A percentile compares a stretch with the other conserved stretches of the same genome.
These are phyloP conservation scores for Rhinolophus sinicus DNA, from an alignment of 2,113 vertebrate genomes.

Conservation along the genomic window DNA sequence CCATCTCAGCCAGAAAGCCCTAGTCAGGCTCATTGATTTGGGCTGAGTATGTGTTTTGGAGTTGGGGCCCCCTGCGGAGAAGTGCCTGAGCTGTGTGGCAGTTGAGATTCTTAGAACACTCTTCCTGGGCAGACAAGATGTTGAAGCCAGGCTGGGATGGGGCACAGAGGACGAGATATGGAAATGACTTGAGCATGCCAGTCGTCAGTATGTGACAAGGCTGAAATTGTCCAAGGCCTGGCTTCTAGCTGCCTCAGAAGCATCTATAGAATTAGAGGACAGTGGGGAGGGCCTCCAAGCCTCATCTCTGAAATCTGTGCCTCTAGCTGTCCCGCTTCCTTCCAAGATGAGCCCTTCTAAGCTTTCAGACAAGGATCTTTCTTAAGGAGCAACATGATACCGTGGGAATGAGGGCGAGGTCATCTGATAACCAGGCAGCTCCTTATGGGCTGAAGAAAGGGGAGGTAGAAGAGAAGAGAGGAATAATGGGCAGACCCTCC, in stretches of 20 bases:
- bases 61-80: background rate
- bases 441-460: background rate
- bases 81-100: background rate
- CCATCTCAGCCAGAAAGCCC: background rate
- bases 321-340: background rate
- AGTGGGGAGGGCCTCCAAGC: background rate
- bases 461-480: background rate
- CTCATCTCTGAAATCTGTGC: background rate
- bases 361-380: background rate
- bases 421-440: background rate
- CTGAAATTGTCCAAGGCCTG: background rate
- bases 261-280: background rate
- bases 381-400: background rate
- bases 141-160: background rate
- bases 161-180: background rate
- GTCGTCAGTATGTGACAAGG: background rate
- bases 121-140: background rate
- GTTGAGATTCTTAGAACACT: background rate
- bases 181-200: background rate
- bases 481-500: background rate
- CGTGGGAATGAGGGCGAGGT: background rate
- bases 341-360: background rate
- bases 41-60: background rate
- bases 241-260: background rate
- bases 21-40: background rate